Conservation (phyloP, 2,797 vertebrate genomes). For the Sebastes reedi region DNA sequence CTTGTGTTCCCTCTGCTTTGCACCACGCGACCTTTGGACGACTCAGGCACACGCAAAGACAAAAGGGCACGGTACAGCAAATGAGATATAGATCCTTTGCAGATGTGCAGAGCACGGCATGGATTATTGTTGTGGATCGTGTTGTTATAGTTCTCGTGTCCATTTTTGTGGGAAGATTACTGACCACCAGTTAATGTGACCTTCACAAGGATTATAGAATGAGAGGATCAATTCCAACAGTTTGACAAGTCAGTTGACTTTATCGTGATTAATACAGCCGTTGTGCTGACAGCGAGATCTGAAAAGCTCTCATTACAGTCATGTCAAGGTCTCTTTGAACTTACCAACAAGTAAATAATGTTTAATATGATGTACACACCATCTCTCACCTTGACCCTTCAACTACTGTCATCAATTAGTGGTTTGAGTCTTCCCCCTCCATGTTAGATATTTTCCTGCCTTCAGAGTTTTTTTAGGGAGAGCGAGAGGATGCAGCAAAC, state of each 20-base stretch:
- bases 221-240: slow-evolving; percentile 47
- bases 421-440: not conserved
- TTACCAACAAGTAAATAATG: slow-evolving; percentile 35
- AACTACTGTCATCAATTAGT: slow-evolving; percentile 20
- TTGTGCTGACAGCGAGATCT: slow-evolving; percentile 25
- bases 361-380: slow-evolving; percentile 3
- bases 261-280: slow-evolving; percentile 51
- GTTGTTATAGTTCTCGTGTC: slow-evolving; percentile 24
- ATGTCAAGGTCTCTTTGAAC: slow-evolving; percentile 44
- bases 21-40: slow-evolving; percentile 69
- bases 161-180: slow-evolving; percentile 40
- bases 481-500: slow-evolving; percentile 40
- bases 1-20: slow-evolving; percentile 51
- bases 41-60: slow-evolving; percentile 41
- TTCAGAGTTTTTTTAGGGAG: slow-evolving; percentile 18
- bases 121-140: slow-evolving; percentile 48
- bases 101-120: slow-evolving; percentile 51
- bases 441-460: not conserved
- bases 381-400: slow-evolving; percentile 33
- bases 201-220: slow-evolving; percentile 48
- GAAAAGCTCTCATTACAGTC: slow-evolving; percentile 39
- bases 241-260: slow-evolving; percentile 50
- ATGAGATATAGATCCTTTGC: slow-evolving; percentile 77
- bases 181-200: slow-evolving; percentile 54
- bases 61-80: slow-evolving; percentile 75